Base-by-base conservation (phyloP, 1,140 invertebrate genomes). In the Eubasilissa regina region DNA sequence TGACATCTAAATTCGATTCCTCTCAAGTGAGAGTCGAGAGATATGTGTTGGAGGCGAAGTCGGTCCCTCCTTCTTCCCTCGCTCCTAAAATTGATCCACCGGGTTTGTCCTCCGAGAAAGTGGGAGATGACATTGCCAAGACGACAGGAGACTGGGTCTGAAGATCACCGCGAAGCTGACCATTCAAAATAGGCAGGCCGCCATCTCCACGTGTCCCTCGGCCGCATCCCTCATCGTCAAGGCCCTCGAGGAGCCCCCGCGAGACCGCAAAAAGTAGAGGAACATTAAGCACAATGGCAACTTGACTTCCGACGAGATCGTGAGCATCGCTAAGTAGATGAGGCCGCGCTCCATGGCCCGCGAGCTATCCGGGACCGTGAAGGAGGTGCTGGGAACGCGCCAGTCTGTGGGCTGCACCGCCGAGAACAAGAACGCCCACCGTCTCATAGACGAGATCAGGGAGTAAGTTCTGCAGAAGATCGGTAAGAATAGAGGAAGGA, bases 41-140 rank as follows among this genome's bases (percentile, higher is more conserved):
- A 10, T 43, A 35, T 99, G 97, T 90, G 97, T 99, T 82, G 99
- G 99, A 86, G 98, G 99, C 87, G 99, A 99, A 95, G 97, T 99
- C 78, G 98, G 98, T 87, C 98, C 98, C 73, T n/a, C 99, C 98
- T 82, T 99, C 99, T 75, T 97, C 98, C 13, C 91, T 99, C 85
- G 99, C 98, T 85, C 99, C 98, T 55, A 99, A 99, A 93, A 99
- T 99, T 86, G 98, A 98, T 94, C 98, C 98, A 44, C 92, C 99
- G 79, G 98, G 98, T 95, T 91, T 99, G 96, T 98, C 98, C 56
- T 98, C 99, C 44, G 99, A 99, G 90, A 99, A 99, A 93, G 95
- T 99, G 86, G 99, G 98, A 92, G 99, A 99, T 92, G 99, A 99
- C 89, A 99, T 99, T 86, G 97, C 98, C 75, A 99, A 99, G 89